Conservation (phyloP, 92 coral and sea anemone genomes). For the Anthopleura xanthogrammica region DNA sequence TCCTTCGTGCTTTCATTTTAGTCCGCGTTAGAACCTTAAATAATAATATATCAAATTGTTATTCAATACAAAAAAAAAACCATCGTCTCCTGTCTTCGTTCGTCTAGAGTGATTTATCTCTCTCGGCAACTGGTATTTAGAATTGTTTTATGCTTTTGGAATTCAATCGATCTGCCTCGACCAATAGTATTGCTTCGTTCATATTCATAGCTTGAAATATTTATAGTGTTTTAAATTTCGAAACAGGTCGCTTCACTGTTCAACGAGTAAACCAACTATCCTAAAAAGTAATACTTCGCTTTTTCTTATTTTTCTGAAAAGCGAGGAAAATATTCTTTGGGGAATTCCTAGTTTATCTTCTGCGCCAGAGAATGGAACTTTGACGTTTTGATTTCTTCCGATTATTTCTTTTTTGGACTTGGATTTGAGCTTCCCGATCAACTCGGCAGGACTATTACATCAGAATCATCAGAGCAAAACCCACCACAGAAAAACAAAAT, state of each 20-base stretch:
- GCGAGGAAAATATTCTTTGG: neutral
- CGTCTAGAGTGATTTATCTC: neutral
- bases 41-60: too few relatives aligned
- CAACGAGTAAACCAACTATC: conserved; percentile 17
- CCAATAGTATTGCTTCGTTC: conserved; percentile 17
- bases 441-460: conserved; percentile 2
- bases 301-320: neutral
- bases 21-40: too few relatives aligned
- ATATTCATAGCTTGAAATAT: conserved; percentile 3
- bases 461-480: conserved; percentile 11
- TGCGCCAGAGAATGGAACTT: conserved; percentile 16
- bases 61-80: too few relatives aligned
- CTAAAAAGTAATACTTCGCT: neutral
- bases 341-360: neutral
- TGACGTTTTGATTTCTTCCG: neutral
- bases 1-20: neutral
- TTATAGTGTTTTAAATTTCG: conserved; percentile 17
- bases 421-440: neutral
- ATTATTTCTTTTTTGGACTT: neutral
- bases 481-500: conserved; percentile 4
- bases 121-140: conserved; percentile 12
- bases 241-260: conserved; percentile 37
- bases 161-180: conserved; percentile 6
- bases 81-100: neutral
- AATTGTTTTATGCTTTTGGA: conserved; percentile 38